Evolutionary conservation across 2,113 vertebrate species (phyloP), one percentile per base, ranked within the genome.

Genomic region (Miniopterus natalensis): DNA sequence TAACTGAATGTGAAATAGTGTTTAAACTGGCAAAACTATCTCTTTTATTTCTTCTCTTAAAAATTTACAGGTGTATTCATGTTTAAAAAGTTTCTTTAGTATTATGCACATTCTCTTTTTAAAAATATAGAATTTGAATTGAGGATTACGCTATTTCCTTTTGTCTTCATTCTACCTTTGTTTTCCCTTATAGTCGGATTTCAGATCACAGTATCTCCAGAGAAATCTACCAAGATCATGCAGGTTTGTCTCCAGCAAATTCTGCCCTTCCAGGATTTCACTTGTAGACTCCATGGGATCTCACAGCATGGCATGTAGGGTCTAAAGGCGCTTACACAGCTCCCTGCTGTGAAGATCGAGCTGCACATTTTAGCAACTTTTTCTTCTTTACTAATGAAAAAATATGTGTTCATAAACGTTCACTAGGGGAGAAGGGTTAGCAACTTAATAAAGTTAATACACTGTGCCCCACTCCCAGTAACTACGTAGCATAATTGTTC

Each of bases 231-330:
- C 45, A 27, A 87, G 90, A 96, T 97, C 97, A 96, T 95, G 96
- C 95, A 91, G 93, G 40, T 81, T 77, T 96, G 31, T 87, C 90
- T 95, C 90, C 90, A 94, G 92, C 61, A 97, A 97, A 93, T 96
- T 87, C 94, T 88, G 88, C 57, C 61, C 85, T 97, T 93, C 74
- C 68, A 77, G 3, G 73, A 20, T 51, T 96, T 95, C 66, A 84
- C 84, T 40, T 61, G 4, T 47, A 92, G 29, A 36, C 68, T 93
- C 92, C 88, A 65, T 71, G 63, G 92, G 81, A 7, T 97, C 47
- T 66, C 95, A 75, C 79, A 92, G 84, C 73, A 57, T 57, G 84
- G 92, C 49, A 92, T 29, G 40, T 93, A 95, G 93, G 93, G 78
- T 21, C 78, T 51, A 84, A 77, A 93, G 88, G 47, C 63, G 68